Evolutionary conservation across 2,888 invertebrate species (phyloP).

Genomic region (Ischnus inquisitorius): DNA sequence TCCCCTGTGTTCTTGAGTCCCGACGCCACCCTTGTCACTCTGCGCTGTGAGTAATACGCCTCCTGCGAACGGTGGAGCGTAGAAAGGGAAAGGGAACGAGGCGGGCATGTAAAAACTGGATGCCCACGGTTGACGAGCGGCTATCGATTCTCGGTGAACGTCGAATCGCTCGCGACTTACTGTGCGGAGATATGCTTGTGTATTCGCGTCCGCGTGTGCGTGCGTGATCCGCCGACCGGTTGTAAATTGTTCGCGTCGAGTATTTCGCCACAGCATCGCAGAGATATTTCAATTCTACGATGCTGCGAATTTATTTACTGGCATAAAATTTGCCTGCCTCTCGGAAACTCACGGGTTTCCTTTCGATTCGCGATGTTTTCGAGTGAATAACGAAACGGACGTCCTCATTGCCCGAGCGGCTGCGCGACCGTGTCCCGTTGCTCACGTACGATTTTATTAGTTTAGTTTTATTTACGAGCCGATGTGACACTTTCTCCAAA

Average conservation of each 20-base stretch:
- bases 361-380: neutral
- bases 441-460: neutral
- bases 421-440: neutral
- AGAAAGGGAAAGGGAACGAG: slow-evolving; percentile 17
- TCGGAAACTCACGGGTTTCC: neutral
- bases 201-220: neutral
- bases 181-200: too few species aligned
- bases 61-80: slow-evolving; percentile 9
- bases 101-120: slow-evolving; percentile 23
- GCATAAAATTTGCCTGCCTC: neutral
- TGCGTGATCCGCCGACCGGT: neutral
- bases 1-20: slow-evolving; percentile 9
- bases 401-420: neutral
- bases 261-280: neutral
- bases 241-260: neutral
- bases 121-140: slow-evolving; percentile 20
- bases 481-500: neutral
- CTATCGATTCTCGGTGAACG: slow-evolving; percentile 40
- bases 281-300: neutral
- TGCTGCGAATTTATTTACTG: neutral
- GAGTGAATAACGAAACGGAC: neutral
- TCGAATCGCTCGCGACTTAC: slow-evolving; percentile 8
- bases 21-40: slow-evolving; percentile 14
- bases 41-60: neutral
- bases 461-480: neutral